Evolutionary conservation across 2,797 vertebrate species (phyloP), one percentile per base, ranked within the genome.

Genomic region (Yasuhikotakia modesta): DNA sequence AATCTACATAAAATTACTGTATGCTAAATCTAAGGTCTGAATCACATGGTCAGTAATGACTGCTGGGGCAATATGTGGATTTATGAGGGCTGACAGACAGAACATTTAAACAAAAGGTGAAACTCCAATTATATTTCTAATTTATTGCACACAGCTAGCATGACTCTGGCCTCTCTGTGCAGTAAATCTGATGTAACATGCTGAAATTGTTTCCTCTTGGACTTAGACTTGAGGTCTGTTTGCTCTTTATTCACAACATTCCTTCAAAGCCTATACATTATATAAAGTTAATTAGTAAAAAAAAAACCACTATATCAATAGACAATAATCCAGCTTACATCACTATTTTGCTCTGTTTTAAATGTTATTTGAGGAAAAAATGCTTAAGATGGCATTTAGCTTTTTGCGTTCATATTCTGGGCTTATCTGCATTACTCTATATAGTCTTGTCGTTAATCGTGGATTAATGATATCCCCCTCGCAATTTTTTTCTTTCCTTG

Each of bases 171-270:
- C 66, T 30, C 30, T 50, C n/a, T 13, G 75, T 69, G 43, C 66
- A 61, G 43, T 43, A 67, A 76, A 67, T 68, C 53, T 68, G 64
- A 58, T 68, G 64, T 68, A 58, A 76, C 55, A 14, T 24, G 2
- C 45, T 70, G 67, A 63, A 77, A 69, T 52, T 10, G 1, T 43
- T 46, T 2, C 45, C 13, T 52, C 43, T 60, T 48, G 2, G 35
- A 21, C 6, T 16, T 32, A 48, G 48, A 24, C 48, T 19, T 30
- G 30, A 52, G 16, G 27, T 30, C 7, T 45, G 30, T 63, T 63
- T 7, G 50, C 0, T 2, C 39, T 57, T 39, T 22, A 16, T 70
- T 63, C 3, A 50, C 5, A 32, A 10, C 39, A 43, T 43, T 43
- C 7, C 32, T 61, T 5, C 32, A 35, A 27, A 27, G 27, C 27